A percentile compares a stretch with the other conserved stretches of the same genome.
phyloP scores from a whole-genome alignment of 2,888 invertebrate genomes.

The Dinocampus coccinellae region DNA sequence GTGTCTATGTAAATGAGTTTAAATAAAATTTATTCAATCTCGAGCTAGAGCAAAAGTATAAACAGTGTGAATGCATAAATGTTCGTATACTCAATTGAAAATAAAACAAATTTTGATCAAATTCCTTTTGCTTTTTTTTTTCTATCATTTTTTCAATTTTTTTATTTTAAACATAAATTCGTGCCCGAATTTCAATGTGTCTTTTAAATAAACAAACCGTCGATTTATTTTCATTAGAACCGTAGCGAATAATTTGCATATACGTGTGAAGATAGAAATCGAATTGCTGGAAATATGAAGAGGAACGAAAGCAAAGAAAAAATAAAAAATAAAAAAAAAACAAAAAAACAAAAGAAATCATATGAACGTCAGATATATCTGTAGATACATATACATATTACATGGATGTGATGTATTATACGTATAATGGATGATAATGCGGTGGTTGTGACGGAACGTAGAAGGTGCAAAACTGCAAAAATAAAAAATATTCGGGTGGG shows the following conservation, averaged over 20 bases:
- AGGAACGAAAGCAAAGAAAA: not conserved
- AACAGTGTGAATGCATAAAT: not conserved
- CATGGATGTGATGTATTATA: conserved; percentile 21
- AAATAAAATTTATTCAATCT: not conserved
- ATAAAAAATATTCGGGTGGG: not conserved
- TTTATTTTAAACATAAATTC: not conserved
- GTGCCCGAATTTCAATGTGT: not conserved
- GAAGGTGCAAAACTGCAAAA: conserved; percentile 1
- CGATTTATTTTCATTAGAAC: not conserved
- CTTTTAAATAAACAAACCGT: not conserved
- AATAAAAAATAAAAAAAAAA: conserved; percentile 6
- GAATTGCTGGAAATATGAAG: conserved; percentile 12
- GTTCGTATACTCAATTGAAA: not conserved
- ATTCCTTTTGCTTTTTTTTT: not conserved
- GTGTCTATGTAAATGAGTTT: not conserved
- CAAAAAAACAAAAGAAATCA: conserved; percentile 31
- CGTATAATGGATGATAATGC: conserved; percentile 10
- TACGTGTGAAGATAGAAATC: conserved; percentile 4
- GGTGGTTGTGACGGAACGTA: conserved; percentile 17
- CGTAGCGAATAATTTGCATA: conserved; percentile 20
- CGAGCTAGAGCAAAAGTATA: no score
- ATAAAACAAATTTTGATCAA: not conserved
- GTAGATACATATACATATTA: conserved; percentile 35
- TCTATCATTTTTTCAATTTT: not conserved
- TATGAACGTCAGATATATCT: conserved; percentile 28